A percentile compares a stretch with the other conserved stretches of the same genome.
These are phyloP conservation scores for Eupeodes latifasciatus DNA, from an alignment of 2,888 invertebrate genomes.

Conservation along the genomic window DNA sequence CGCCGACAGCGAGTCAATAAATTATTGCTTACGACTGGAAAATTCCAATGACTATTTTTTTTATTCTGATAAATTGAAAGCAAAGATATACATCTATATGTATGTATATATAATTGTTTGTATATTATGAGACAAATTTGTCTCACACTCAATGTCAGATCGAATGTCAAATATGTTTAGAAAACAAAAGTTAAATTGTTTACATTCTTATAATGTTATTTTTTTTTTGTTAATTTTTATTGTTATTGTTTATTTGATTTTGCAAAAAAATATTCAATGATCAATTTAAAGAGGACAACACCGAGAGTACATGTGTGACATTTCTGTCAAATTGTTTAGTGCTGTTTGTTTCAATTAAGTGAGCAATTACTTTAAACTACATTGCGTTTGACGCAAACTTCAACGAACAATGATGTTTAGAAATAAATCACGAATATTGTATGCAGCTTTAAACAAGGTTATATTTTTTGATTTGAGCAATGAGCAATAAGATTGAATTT, in stretches of 20 bases:
- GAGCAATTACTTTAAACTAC: conserved; percentile 29
- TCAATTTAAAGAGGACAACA: conserved; percentile 33
- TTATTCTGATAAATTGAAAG: conserved; percentile 46
- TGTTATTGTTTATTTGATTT: conserved; percentile 34
- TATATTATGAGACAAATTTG: not conserved
- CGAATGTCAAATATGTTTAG: conserved; percentile 74
- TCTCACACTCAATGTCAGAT: conserved; percentile 58
- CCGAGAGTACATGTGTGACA: conserved; percentile 29
- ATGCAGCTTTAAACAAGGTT: not conserved
- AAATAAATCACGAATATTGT: not conserved
- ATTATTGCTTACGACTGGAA: conserved; percentile 57
- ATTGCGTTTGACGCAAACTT: conserved; percentile 25
- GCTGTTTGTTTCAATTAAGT: conserved; percentile 14
- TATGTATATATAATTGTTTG: not conserved
- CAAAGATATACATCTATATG: not conserved
- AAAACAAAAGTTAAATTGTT: conserved; percentile 46
- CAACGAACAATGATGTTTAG: not conserved
- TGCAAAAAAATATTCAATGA: conserved; percentile 44
- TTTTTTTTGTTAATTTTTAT: conserved; percentile 31
- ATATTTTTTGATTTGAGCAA: not conserved
- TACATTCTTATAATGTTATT: conserved; percentile 27
- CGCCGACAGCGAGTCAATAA: not conserved
- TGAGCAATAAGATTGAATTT: not conserved
- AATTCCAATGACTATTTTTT: conserved; percentile 36
- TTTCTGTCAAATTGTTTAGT: conserved; percentile 23